These are phyloP conservation scores for Eupithecia centaureata DNA, from an alignment of 2,888 invertebrate genomes.

Conservation along the genomic window DNA sequence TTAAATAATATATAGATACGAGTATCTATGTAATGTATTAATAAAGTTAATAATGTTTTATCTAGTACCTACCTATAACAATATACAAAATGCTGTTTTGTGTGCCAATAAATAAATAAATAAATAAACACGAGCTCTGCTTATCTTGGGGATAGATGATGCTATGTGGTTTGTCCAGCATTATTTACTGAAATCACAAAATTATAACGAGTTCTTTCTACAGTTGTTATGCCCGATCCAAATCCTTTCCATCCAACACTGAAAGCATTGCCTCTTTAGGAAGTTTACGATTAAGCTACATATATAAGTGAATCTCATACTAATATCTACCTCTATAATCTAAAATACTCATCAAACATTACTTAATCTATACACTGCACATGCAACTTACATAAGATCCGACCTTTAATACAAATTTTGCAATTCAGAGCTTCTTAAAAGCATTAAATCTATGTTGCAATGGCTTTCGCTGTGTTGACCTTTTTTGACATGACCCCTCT, in stretches of 20 bases:
- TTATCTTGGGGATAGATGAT: too few relatives aligned
- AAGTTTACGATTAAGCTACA: background rate
- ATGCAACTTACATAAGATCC: constrained; percentile 51
- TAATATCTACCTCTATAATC: constrained; percentile 16
- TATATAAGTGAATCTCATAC: background rate
- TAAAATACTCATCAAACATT: constrained; percentile 35
- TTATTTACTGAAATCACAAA: background rate
- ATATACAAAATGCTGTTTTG: too few relatives aligned
- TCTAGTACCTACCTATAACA: too few relatives aligned
- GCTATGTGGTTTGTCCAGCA: too few relatives aligned
- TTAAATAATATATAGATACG: too few relatives aligned
- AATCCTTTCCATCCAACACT: background rate
- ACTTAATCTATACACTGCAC: constrained; percentile 51
- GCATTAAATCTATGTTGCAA: constrained; percentile 53
- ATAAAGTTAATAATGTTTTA: too few relatives aligned
- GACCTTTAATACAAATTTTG: constrained; percentile 54
- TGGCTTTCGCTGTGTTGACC: constrained; percentile 54
- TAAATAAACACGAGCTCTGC: too few relatives aligned
- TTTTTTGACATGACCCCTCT: constrained; percentile 51
- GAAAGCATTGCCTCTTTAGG: background rate
- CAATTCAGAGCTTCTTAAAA: constrained; percentile 52
- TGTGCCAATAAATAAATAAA: too few relatives aligned
- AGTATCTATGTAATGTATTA: too few relatives aligned
- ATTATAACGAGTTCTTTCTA: background rate
- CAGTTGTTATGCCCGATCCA: background rate